phyloP scores from a whole-genome alignment of 2,797 vertebrate species.

The Rhinophrynus dorsalis region DNA sequence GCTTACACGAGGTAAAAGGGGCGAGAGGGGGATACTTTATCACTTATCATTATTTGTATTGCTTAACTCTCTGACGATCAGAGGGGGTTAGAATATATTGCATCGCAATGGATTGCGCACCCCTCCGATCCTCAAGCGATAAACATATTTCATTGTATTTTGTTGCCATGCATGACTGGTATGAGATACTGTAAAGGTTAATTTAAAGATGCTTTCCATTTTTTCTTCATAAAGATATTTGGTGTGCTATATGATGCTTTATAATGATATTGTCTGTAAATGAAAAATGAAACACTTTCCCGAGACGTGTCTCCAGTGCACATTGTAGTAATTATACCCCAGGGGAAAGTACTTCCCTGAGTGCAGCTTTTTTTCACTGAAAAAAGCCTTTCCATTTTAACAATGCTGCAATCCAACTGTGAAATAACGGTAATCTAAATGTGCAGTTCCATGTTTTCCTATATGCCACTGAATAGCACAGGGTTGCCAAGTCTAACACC shows the following conservation, averaged over 20 bases:
- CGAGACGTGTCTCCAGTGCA: slow-evolving; percentile 55
- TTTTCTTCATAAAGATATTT: slow-evolving; percentile 38
- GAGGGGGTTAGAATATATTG: too few species aligned
- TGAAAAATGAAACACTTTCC: slow-evolving; percentile 65
- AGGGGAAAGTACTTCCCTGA: slow-evolving; percentile 51
- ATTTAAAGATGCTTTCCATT: neutral
- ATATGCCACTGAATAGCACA: slow-evolving; percentile 52
- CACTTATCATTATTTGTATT: too few species aligned
- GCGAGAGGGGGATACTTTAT: too few species aligned
- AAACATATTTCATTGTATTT: too few species aligned
- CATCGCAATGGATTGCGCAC: too few species aligned
- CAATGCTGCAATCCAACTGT: slow-evolving; percentile 58
- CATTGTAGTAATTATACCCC: slow-evolving; percentile 57
- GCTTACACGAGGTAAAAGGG: too few species aligned
- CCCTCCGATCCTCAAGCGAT: too few species aligned
- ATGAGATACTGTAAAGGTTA: neutral
- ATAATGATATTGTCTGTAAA: slow-evolving; percentile 54
- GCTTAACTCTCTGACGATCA: too few species aligned
- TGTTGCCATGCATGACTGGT: neutral
- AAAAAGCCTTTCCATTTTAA: slow-evolving; percentile 63
- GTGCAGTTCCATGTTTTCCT: slow-evolving; percentile 58
- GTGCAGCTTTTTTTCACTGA: slow-evolving; percentile 55
- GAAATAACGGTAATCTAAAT: slow-evolving; percentile 57
- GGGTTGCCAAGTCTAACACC: slow-evolving; percentile 64
- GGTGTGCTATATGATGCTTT: neutral